Conservation (phyloP, 2,113 vertebrate species). For the Setophaga kirtlandii region DNA sequence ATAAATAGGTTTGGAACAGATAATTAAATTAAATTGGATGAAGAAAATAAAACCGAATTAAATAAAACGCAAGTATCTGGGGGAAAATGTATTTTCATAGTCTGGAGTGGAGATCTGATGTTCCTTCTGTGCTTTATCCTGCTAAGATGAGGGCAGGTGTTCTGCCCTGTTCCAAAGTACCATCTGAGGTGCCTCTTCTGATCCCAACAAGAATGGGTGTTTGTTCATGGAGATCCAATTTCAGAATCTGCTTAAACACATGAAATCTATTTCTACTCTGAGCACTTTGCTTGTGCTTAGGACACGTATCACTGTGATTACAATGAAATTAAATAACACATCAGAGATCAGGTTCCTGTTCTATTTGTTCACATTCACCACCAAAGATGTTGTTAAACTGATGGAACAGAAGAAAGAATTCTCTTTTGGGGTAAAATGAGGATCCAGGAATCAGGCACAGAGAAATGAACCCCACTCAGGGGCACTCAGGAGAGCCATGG, state of each 20-base stretch:
- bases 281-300: not conserved
- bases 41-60: constrained; percentile 2
- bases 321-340: not conserved
- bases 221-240: not conserved
- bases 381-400: not conserved
- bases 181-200: not conserved
- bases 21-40: constrained; percentile 22
- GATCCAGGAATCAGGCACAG: not conserved
- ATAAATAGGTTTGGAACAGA: constrained; percentile 24
- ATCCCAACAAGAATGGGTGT: not conserved
- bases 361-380: not conserved
- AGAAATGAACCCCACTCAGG: not conserved
- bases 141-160: not conserved
- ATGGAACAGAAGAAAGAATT: not conserved
- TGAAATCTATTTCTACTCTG: not conserved
- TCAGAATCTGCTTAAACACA: not conserved
- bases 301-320: not conserved
- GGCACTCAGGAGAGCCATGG: not conserved
- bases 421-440: not conserved
- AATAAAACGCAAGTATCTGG: constrained; percentile 3
- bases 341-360: not conserved
- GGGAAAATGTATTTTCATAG: not conserved
- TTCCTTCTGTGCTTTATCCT: not conserved
- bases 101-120: not conserved
- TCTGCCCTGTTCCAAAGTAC: not conserved